These are phyloP conservation scores for Salvelinus alpinus DNA, from an alignment of 2,113 vertebrate species.

Conservation along the genomic window DNA sequence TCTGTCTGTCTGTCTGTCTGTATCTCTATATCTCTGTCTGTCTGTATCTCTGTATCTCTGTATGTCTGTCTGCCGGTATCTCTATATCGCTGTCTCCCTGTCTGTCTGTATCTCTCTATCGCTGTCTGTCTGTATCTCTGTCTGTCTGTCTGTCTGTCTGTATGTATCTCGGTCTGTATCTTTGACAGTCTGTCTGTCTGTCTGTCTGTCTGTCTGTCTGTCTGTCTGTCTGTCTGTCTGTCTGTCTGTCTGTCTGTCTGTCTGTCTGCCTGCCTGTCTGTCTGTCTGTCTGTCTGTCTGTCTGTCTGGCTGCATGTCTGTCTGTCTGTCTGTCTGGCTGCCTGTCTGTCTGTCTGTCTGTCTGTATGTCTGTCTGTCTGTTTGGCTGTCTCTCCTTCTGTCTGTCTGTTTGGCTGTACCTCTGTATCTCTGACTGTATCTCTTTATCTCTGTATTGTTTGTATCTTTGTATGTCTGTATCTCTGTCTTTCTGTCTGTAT, in stretches of 20 bases:
- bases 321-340: accelerated
- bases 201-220: accelerated
- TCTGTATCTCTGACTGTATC: too few species aligned
- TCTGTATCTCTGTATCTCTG: accelerated
- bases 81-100: too few species aligned
- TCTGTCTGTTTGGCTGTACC: not conserved
- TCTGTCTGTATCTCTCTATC: too few species aligned
- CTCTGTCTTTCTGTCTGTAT: accelerated
- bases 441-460: too few species aligned
- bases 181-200: too few species aligned
- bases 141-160: too few species aligned
- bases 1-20: too few species aligned
- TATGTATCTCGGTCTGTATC: accelerated
- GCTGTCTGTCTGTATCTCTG: accelerated
- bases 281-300: accelerated
- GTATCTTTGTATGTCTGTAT: too few species aligned
- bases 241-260: accelerated
- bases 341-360: too few species aligned
- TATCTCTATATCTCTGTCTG: too few species aligned
- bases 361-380: too few species aligned
- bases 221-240: too few species aligned
- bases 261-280: accelerated
- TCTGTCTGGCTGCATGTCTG: accelerated
- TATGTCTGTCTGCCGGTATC: accelerated
- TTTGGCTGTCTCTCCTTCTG: accelerated